These are phyloP conservation scores for Strix uralensis DNA, from an alignment of 2,113 vertebrate genomes.

Conservation along the genomic window DNA sequence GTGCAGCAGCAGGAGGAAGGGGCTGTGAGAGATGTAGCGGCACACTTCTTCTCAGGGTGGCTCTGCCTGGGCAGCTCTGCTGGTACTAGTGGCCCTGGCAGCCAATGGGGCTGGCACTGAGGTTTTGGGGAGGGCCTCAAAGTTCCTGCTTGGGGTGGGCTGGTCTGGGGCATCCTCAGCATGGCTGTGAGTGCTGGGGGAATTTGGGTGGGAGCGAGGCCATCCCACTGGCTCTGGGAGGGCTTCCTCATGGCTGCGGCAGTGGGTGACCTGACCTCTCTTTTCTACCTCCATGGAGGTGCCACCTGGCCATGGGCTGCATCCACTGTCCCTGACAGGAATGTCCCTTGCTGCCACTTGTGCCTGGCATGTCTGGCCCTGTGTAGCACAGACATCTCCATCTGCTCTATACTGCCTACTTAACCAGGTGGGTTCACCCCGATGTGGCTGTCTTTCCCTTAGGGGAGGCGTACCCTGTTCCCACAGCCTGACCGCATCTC, in stretches of 20 bases:
- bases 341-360: not conserved
- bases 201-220: not conserved
- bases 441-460: accelerated
- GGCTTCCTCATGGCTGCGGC: not conserved
- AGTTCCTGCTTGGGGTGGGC: not conserved
- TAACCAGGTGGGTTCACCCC: accelerated
- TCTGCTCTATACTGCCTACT: not conserved
- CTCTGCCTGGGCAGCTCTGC: not conserved
- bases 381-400: not conserved
- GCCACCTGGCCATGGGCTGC: too few relatives aligned
- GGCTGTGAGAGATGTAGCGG: not conserved
- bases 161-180: not conserved
- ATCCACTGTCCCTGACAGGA: not conserved
- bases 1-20: not conserved
- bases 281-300: not conserved
- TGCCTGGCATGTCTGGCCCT: not conserved
- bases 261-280: not conserved
- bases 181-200: not conserved
- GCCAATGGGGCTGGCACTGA: not conserved
- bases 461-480: not conserved
- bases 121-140: not conserved
- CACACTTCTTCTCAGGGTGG: not conserved
- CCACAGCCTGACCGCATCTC: not conserved
- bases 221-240: not conserved
- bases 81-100: not conserved